Conservation (phyloP, 1,140 invertebrate genomes). For the Hypothenemus hampei region DNA sequence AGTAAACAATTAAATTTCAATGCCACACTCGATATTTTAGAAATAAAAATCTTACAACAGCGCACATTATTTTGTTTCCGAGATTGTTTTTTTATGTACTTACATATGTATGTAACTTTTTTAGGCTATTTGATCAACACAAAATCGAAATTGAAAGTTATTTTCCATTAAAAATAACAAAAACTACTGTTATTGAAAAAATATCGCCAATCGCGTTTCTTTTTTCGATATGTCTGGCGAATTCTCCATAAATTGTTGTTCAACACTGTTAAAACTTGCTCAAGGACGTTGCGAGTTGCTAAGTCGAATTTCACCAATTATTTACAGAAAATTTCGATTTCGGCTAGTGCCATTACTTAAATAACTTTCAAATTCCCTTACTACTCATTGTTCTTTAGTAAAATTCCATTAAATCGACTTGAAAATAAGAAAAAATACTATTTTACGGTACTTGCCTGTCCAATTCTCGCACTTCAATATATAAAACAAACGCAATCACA, state of each 20-base stretch:
- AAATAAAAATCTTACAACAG: too few relatives aligned
- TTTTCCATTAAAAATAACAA: neutral
- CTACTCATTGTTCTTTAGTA: neutral
- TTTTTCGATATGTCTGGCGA: neutral
- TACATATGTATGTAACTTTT: neutral
- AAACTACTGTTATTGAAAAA: neutral
- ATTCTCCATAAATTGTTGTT: conserved; percentile 6
- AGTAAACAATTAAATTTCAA: too few relatives aligned
- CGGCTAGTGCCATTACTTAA: conserved; percentile 21
- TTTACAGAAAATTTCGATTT: conserved; percentile 28
- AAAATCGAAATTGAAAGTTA: neutral
- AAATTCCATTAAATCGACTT: neutral
- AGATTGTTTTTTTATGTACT: too few relatives aligned
- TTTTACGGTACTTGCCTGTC: conserved; percentile 28
- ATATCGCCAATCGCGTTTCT: too few relatives aligned
- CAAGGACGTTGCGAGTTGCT: conserved; percentile 34
- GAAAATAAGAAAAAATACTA: conserved; percentile 2
- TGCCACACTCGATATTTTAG: too few relatives aligned
- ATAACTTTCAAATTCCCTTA: neutral
- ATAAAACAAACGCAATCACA: conserved; percentile 35
- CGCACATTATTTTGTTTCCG: too few relatives aligned
- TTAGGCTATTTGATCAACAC: neutral
- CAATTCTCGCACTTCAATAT: conserved; percentile 33
- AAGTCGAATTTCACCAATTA: conserved; percentile 21
- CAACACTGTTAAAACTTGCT: conserved; percentile 30